Conservation (phyloP, 2,888 invertebrate genomes). For the Ametastegia equiseti region DNA sequence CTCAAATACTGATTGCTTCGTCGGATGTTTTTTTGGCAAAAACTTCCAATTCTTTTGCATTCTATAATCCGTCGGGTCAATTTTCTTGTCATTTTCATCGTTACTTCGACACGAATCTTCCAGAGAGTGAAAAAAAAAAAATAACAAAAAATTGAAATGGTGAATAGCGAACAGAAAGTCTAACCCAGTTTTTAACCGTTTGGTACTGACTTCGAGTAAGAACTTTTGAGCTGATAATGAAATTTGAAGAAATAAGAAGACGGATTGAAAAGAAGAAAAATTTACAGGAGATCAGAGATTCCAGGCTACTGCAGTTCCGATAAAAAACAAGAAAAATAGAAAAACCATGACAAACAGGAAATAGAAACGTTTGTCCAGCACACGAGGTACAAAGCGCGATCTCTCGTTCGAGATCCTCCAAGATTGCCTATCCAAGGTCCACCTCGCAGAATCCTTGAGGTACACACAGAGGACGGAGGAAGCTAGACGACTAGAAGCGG, state of each 20-base stretch:
- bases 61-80: neutral
- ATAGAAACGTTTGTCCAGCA: conserved; percentile 8
- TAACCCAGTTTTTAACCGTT: no score
- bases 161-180: no score
- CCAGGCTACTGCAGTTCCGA: neutral
- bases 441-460: neutral
- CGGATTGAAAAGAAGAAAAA: neutral
- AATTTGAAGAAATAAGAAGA: no score
- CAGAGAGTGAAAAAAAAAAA: neutral
- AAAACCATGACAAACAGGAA: neutral
- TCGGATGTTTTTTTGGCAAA: neutral
- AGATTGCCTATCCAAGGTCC: neutral
- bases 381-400: neutral
- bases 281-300: neutral
- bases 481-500: neutral
- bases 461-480: neutral
- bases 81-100: no score
- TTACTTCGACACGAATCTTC: no score
- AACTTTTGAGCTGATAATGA: no score
- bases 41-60: neutral
- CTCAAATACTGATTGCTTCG: neutral
- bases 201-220: no score
- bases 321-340: neutral
- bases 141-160: no score
- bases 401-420: conserved; percentile 4